Evolutionary conservation across 2,113 vertebrate genomes (phyloP).

Genomic region (Rhinoptilus africanus): DNA sequence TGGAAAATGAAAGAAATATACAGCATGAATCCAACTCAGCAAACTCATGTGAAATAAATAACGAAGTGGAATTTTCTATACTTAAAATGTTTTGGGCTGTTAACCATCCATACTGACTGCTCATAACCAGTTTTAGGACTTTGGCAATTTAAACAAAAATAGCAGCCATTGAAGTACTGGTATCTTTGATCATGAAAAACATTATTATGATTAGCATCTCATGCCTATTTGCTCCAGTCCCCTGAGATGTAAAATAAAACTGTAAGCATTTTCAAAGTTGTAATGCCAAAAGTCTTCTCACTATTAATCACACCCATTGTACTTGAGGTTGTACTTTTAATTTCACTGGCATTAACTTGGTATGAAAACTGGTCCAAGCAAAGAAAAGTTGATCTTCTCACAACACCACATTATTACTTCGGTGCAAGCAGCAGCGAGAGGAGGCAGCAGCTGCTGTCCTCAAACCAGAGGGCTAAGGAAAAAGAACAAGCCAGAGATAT

Average conservation of each 20-base stretch:
- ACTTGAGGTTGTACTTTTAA: neutral
- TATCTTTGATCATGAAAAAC: constrained; percentile 10
- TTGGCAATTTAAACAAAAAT: neutral
- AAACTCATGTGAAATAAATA: neutral
- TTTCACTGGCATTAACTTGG: neutral
- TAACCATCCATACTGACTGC: neutral
- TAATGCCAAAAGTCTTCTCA: neutral
- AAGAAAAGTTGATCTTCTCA: neutral
- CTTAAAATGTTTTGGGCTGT: neutral
- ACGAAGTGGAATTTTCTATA: neutral
- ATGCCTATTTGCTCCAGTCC: neutral
- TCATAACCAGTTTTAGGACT: neutral
- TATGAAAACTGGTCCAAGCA: neutral
- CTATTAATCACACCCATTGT: neutral
- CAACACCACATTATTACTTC: neutral
- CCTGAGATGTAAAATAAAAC: neutral
- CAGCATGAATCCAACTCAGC: neutral
- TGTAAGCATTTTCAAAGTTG: neutral
- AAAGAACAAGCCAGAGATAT: neutral
- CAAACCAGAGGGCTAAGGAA: neutral
- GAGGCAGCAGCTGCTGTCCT: neutral
- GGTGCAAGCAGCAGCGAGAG: neutral
- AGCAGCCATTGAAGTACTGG: neutral
- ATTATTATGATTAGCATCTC: constrained; percentile 6
- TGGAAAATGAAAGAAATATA: neutral